phyloP scores from a whole-genome alignment of 2,113 vertebrate genomes.

The Clarias macrocephalus region DNA sequence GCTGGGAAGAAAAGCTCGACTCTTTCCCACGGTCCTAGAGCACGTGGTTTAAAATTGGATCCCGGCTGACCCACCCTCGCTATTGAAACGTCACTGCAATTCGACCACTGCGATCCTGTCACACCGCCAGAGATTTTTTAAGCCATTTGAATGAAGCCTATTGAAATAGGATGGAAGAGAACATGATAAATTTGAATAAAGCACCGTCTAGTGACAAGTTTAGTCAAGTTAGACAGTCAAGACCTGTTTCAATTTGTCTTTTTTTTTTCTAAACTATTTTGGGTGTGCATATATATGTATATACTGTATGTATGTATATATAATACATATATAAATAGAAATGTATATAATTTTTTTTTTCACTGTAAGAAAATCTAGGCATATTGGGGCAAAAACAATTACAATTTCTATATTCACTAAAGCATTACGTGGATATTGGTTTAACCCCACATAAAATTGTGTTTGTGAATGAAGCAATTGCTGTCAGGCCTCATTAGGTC shows the following conservation, averaged over 20 bases:
- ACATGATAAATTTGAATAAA: conserved; percentile 41
- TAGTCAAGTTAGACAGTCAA: conserved; percentile 44
- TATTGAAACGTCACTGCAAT: conserved; percentile 60
- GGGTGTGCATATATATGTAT: background rate
- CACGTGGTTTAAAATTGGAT: conserved; percentile 85
- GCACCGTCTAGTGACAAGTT: conserved; percentile 39
- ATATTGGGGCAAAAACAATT: background rate
- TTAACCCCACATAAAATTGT: background rate
- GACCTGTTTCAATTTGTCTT: conserved; percentile 29
- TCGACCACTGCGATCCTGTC: conserved; percentile 52
- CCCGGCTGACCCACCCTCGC: conserved; percentile 74
- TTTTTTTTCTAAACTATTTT: background rate
- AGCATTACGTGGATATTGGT: background rate
- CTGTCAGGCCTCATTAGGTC: conserved; percentile 10
- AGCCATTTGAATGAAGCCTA: conserved; percentile 52
- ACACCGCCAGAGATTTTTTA: conserved; percentile 51
- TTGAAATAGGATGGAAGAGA: conserved; percentile 47
- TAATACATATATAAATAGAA: background rate
- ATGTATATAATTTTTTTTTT: background rate
- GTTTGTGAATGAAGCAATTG: conserved; percentile 6
- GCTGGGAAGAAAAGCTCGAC: conserved; percentile 85
- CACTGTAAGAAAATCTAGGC: background rate
- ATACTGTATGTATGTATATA: background rate
- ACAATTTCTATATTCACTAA: background rate
- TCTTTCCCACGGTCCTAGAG: conserved; percentile 87